These are phyloP conservation scores for Leptinotarsa defecta DNA, from an alignment of 1,140 invertebrate species.

Conservation along the genomic window DNA sequence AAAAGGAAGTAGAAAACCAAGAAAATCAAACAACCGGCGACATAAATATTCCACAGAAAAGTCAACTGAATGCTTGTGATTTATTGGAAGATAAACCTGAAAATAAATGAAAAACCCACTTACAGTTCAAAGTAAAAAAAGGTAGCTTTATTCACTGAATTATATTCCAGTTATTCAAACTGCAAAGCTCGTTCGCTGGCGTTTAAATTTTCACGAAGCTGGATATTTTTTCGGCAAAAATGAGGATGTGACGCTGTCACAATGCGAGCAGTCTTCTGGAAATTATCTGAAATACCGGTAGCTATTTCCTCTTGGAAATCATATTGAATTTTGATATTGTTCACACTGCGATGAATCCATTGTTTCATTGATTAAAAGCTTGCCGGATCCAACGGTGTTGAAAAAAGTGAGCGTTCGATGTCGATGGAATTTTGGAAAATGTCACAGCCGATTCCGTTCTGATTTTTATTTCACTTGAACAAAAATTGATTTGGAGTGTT, in stretches of 20 bases:
- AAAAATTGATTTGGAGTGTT: too few relatives aligned
- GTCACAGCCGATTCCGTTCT: background rate
- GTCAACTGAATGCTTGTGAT: too few relatives aligned
- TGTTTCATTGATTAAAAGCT: background rate
- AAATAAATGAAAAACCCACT: too few relatives aligned
- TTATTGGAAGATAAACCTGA: too few relatives aligned
- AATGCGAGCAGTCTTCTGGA: constrained; percentile 23
- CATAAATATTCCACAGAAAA: too few relatives aligned
- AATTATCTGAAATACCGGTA: constrained; percentile 24
- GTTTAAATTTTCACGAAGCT: constrained; percentile 6
- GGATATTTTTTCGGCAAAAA: background rate
- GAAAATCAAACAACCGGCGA: too few relatives aligned
- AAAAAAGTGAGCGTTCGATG: background rate
- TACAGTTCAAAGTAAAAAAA: background rate
- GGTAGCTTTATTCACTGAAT: background rate
- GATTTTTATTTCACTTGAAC: too few relatives aligned
- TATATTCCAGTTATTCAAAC: background rate
- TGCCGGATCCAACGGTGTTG: background rate
- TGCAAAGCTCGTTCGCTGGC: background rate
- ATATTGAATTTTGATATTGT: constrained; percentile 23
- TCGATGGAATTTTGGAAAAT: background rate
- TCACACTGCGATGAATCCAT: constrained; percentile 1
- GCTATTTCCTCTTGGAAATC: constrained; percentile 20
- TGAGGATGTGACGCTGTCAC: constrained; percentile 8
- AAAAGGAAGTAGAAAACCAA: too few relatives aligned